These are phyloP conservation scores for Brachyhypopomus occidentalis DNA, from an alignment of 2,113 vertebrate species.

Conservation along the genomic window DNA sequence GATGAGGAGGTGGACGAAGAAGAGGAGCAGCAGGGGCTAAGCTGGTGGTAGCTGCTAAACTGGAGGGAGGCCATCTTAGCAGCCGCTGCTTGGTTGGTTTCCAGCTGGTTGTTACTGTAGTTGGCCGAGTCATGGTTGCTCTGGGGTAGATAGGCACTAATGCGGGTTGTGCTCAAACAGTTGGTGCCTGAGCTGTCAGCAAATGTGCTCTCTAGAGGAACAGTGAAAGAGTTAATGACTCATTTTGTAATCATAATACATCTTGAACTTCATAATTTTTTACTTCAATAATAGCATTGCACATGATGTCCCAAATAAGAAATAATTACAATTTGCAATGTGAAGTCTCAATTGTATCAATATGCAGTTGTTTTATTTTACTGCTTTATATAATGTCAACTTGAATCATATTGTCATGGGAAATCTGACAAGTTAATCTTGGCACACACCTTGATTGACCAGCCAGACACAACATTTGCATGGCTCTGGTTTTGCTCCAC, in stretches of 20 bases:
- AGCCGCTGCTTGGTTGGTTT: constrained; percentile 90
- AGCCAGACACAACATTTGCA: constrained; percentile 40
- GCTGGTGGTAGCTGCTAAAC: constrained; percentile 80
- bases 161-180: constrained; percentile 85
- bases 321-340: not conserved
- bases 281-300: not conserved
- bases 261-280: not conserved
- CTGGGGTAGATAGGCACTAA: constrained; percentile 92
- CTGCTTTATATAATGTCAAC: not conserved
- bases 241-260: not conserved
- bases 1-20: constrained; percentile 46
- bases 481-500: constrained; percentile 39
- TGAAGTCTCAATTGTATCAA: not conserved
- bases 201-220: constrained; percentile 86
- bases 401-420: not conserved
- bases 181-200: constrained; percentile 90
- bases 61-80: constrained; percentile 92
- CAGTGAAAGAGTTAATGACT: not conserved
- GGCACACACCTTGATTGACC: constrained; percentile 21
- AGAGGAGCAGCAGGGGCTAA: constrained; percentile 84
- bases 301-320: not conserved
- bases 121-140: constrained; percentile 96
- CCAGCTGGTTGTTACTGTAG: constrained; percentile 96
- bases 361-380: not conserved
- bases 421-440: constrained; percentile 15